Conservation (phyloP, 2,888 invertebrate species). For the Drosophila kanekoi region DNA sequence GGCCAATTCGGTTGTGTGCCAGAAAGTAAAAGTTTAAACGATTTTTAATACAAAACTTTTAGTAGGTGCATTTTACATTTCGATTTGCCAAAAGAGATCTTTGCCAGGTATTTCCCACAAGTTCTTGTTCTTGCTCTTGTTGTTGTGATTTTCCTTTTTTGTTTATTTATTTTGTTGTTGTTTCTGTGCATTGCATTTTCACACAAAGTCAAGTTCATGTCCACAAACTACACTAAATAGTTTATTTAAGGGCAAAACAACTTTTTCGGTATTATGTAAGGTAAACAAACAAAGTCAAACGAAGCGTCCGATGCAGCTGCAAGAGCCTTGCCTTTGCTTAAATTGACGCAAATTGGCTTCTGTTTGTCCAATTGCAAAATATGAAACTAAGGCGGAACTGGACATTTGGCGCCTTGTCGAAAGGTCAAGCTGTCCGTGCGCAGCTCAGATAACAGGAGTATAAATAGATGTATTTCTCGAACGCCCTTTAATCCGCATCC, state of each 20-base stretch:
- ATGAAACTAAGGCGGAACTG: constrained; percentile 8
- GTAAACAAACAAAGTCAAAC: constrained; percentile 72
- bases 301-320: constrained; percentile 50
- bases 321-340: constrained; percentile 40
- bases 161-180: constrained; percentile 1
- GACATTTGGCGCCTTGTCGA: background rate
- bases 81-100: constrained; percentile 65
- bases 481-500: constrained; percentile 12
- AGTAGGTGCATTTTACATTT: constrained; percentile 46
- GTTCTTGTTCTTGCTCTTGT: too few relatives aligned
- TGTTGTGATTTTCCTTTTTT: constrained; percentile 23
- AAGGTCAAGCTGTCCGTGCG: constrained; percentile 17
- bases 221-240: constrained; percentile 38
- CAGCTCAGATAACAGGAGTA: constrained; percentile 35
- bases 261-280: constrained; percentile 48
- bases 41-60: constrained; percentile 32
- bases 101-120: constrained; percentile 76
- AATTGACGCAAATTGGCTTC: constrained; percentile 23
- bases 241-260: constrained; percentile 56
- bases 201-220: constrained; percentile 74
- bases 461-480: constrained; percentile 17
- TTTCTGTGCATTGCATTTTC: constrained; percentile 22
- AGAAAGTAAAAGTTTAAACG: constrained; percentile 72
- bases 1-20: constrained; percentile 54
- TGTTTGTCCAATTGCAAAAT: constrained; percentile 1